Evolutionary conservation across 2,888 invertebrate species (phyloP), one percentile per base, ranked within the genome.

Genomic region (Syritta pipiens): DNA sequence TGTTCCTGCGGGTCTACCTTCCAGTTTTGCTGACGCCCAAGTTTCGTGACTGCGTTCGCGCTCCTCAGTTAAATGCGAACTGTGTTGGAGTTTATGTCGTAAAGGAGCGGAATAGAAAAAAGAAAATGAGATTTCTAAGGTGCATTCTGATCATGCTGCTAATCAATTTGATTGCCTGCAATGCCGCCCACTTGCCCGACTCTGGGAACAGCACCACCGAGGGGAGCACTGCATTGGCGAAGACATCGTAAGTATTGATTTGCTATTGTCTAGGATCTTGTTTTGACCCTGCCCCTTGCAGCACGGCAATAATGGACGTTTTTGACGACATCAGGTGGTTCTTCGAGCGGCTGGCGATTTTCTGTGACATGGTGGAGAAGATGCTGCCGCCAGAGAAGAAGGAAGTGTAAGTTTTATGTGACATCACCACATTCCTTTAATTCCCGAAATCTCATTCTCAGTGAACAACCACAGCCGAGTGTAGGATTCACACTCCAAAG

Each of bases 271-370:
- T 22, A 4, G n/a, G n/a, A n/a, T n/a, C n/a, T 14, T 19, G 1
- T 35, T 32, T 7, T 20, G 7, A 3, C 4, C 6, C 17, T 14
- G 6, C 5, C 1, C n/a, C 1, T 44, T 26, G 1, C 20, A 74
- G 67, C 4, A 10, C 35, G 0, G 20, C 44, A 3, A 62, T 79
- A 17, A 20, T 57, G 35, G 74, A 79, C 19, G 51, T 68, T 26
- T 79, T 81, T 4, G 81, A 82, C 7, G 84, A 84, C 44, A 77
- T 82, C 1, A 81, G 81, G 35, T 84, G 83, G 83, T 81, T 84
- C 59, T 83, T 83, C 20, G 72, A 82, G 7, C 76, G 83, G 20
- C 49, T 84, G 1, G 74, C 82, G 24, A 75, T 77, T 32, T 74
- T 83, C 37, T 81, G 83, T 1, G 81, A 81, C 17, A 65, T 81